Percentiles rank a stretch among this genome's conserved stretches.
Conservation (phyloP, 1,140 invertebrate genomes). For the Penaeus indicus region DNA sequence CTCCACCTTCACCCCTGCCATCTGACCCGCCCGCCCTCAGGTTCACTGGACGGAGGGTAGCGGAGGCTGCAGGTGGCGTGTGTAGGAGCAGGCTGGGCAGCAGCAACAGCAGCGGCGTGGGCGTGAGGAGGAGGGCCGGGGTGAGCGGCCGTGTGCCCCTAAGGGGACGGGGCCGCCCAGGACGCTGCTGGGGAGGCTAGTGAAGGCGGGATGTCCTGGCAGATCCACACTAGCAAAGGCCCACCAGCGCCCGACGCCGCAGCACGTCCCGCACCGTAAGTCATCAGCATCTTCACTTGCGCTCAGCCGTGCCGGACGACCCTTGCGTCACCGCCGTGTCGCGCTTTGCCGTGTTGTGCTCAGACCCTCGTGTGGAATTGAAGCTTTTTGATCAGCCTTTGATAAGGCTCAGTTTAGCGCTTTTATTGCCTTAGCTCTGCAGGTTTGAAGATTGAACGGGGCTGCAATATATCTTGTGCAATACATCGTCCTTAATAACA, state of each 20-base stretch:
- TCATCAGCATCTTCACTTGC: conserved; percentile 4
- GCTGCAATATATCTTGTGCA: too few species aligned
- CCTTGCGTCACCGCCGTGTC: background rate
- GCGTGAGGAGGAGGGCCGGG: conserved; percentile 3
- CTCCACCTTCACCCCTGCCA: background rate
- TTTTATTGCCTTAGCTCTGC: too few species aligned
- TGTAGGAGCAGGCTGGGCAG: background rate
- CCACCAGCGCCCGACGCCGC: conserved; percentile 2
- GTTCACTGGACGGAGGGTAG: conserved; percentile 38
- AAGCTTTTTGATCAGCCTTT: too few species aligned
- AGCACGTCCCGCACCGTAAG: conserved; percentile 34
- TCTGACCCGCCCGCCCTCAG: conserved; percentile 30
- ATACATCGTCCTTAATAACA: too few species aligned
- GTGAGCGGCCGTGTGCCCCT: conserved; percentile 38
- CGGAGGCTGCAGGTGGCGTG: conserved; percentile 12
- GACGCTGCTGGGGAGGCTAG: conserved; percentile 17
- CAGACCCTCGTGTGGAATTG: too few species aligned
- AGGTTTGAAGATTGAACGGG: too few species aligned
- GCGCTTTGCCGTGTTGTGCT: background rate
- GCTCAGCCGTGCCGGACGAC: background rate
- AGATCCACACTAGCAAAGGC: background rate
- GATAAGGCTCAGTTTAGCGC: too few species aligned
- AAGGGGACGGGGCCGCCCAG: conserved; percentile 27
- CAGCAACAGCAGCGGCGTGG: conserved; percentile 3
- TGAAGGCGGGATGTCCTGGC: conserved; percentile 13